Conservation (phyloP, 2,888 invertebrate genomes). For the Heteropelma amictum region DNA sequence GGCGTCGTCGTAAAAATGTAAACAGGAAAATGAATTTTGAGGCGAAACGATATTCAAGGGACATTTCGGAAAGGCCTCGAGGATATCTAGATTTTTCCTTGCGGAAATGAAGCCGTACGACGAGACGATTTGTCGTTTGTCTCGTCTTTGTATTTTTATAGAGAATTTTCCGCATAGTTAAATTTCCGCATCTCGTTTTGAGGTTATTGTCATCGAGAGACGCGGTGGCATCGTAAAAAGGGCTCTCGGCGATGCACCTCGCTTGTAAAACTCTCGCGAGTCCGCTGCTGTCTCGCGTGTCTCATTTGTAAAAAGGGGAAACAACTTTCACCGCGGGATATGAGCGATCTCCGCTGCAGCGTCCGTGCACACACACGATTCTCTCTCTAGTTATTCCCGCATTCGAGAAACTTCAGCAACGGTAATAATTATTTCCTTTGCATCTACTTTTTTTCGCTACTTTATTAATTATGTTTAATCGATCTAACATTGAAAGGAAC, state of each 20-base stretch:
- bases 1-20: background rate
- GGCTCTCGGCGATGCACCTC: slow-evolving; percentile 7
- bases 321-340: slow-evolving; percentile 34
- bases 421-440: too few species aligned
- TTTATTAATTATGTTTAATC: too few species aligned
- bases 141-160: too few species aligned
- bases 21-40: background rate
- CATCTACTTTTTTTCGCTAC: too few species aligned
- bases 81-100: too few species aligned
- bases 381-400: background rate
- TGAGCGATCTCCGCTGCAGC: slow-evolving; percentile 26
- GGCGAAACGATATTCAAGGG: background rate
- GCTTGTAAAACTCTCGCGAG: slow-evolving; percentile 23
- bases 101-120: too few species aligned
- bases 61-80: too few species aligned
- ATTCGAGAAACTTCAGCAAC: too few species aligned
- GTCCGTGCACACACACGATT: slow-evolving; percentile 39
- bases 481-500: too few species aligned
- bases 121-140: too few species aligned
- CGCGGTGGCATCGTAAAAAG: background rate
- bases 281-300: slow-evolving; percentile 5
- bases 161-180: background rate
- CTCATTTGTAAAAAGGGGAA: too few species aligned
- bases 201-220: background rate
- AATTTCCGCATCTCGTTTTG: background rate